Evolutionary conservation across 2,797 vertebrate genomes (phyloP).

Genomic region (Brachyrhaphis roseni): DNA sequence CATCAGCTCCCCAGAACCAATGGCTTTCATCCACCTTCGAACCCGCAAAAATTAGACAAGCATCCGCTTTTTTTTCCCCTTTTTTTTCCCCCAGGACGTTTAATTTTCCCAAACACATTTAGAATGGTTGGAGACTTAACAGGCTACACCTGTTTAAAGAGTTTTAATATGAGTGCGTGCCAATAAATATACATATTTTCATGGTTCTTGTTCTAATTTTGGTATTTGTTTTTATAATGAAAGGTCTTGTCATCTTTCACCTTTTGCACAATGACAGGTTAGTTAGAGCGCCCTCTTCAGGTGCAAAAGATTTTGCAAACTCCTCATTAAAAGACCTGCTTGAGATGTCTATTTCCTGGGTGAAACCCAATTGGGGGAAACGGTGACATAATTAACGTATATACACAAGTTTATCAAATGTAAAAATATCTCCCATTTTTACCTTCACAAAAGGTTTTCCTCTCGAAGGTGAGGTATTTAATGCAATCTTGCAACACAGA

Average conservation of each 20-base stretch:
- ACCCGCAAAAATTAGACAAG: background rate
- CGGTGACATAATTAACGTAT: too few species aligned
- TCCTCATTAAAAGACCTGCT: too few species aligned
- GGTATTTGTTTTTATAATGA: background rate
- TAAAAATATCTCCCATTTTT: too few species aligned
- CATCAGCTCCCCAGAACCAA: constrained; percentile 67
- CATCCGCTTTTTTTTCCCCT: too few species aligned
- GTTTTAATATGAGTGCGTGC: background rate
- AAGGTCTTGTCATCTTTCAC: background rate
- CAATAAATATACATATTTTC: background rate
- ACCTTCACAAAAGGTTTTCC: background rate
- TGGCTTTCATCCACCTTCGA: constrained; percentile 28
- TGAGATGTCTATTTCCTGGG: too few species aligned
- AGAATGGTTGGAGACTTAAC: background rate
- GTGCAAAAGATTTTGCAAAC: constrained; percentile 3
- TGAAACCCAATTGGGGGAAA: too few species aligned
- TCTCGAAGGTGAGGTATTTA: background rate
- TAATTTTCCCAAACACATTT: background rate
- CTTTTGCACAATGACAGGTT: constrained; percentile 38
- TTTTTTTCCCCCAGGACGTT: background rate
- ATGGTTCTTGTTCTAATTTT: background rate
- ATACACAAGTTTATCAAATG: too few species aligned
- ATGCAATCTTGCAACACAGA: background rate
- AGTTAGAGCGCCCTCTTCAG: constrained; percentile 70
- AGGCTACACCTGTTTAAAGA: background rate